Percentiles rank a stretch among this genome's conserved stretches.
Evolutionary conservation across 2,113 vertebrate genomes (phyloP).

Genomic region (Microcebus jonahi): DNA sequence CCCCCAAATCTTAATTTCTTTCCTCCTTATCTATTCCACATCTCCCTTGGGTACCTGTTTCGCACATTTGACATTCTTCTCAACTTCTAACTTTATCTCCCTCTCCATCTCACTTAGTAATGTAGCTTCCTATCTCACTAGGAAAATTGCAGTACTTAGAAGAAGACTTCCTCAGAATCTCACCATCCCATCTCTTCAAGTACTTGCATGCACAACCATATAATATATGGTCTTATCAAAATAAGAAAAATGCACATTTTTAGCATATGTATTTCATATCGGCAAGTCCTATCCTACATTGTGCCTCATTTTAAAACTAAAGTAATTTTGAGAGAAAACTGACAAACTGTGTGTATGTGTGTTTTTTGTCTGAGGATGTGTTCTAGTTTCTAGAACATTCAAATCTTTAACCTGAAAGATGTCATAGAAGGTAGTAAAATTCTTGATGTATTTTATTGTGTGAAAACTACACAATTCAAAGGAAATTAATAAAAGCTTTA

Average conservation of each 20-base stretch:
- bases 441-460: neutral
- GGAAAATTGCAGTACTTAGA: neutral
- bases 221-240: neutral
- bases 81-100: neutral
- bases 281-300: neutral
- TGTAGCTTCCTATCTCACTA: neutral
- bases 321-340: neutral
- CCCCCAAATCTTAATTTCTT: neutral
- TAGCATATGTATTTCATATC: neutral
- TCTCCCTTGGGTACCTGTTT: neutral
- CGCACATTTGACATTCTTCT: neutral
- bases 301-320: neutral
- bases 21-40: neutral
- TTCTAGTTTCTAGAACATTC: neutral
- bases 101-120: neutral
- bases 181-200: accelerated
- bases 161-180: neutral
- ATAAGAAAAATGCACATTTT: neutral
- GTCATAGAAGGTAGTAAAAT: neutral
- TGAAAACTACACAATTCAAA: neutral
- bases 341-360: neutral
- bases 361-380: neutral
- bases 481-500: neutral
- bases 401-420: neutral
- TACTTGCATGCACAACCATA: neutral